Evolutionary conservation across 1,140 invertebrate species (phyloP).

Genomic region (Protaetia brevitarsis): DNA sequence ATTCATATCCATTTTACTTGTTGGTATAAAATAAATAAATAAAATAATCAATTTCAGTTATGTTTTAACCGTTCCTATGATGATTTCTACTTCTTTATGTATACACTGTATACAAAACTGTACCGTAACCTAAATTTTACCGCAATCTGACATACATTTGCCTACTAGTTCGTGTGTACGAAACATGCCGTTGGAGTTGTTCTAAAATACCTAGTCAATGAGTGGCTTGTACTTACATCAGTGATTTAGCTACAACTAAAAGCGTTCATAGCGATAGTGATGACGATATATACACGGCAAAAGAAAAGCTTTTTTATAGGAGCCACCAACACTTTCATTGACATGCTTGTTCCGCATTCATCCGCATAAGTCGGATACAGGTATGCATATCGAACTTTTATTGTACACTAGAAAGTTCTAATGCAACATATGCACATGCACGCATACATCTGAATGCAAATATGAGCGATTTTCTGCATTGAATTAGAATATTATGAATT

Average conservation of each 20-base stretch:
- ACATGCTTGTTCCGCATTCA: background rate
- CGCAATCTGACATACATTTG: background rate
- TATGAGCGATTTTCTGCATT: too few species aligned
- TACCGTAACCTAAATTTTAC: constrained; percentile 11
- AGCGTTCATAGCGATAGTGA: background rate
- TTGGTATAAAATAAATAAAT: too few species aligned
- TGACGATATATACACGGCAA: background rate
- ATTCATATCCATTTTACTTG: too few species aligned
- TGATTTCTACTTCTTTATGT: background rate
- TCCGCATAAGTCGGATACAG: background rate
- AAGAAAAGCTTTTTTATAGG: background rate
- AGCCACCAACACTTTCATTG: background rate
- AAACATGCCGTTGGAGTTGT: background rate
- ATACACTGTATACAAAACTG: background rate
- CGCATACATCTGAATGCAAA: too few species aligned
- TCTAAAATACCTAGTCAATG: background rate
- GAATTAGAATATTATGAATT: too few species aligned
- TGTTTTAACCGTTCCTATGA: background rate
- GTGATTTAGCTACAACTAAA: background rate
- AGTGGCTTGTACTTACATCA: background rate
- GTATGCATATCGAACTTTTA: background rate
- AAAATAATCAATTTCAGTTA: too few species aligned
- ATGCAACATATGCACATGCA: too few species aligned
- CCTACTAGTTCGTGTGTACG: background rate
- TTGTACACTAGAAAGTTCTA: background rate